A percentile compares a stretch with the other conserved stretches of the same genome.
Evolutionary conservation across 2,888 invertebrate genomes (phyloP).

Genomic region (Drosophila phalerata): DNA sequence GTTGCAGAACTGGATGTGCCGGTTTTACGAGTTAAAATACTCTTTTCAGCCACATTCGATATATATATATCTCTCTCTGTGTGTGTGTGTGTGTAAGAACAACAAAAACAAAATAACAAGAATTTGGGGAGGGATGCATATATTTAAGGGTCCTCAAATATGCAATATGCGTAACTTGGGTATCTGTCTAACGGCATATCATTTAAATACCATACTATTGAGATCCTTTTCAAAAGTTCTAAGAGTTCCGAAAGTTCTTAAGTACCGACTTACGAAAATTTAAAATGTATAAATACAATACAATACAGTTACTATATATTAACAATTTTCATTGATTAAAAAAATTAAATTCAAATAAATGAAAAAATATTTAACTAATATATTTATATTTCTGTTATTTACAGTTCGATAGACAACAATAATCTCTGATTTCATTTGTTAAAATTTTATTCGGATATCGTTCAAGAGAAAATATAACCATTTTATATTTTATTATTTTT

Average conservation of each 20-base stretch:
- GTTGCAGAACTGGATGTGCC: conserved; percentile 52
- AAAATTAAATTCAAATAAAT: background rate
- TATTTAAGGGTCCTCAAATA: conserved; percentile 23
- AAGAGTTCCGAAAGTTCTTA: too few relatives aligned
- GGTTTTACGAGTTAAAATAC: conserved; percentile 46
- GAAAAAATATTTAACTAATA: background rate
- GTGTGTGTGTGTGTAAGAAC: conserved; percentile 19
- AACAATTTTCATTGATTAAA: background rate
- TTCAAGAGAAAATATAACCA: background rate
- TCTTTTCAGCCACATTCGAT: conserved; percentile 17
- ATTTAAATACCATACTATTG: too few relatives aligned
- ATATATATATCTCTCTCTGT: background rate
- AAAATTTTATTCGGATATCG: too few relatives aligned
- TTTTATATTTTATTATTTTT: background rate
- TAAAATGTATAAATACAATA: too few relatives aligned
- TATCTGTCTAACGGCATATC: conserved; percentile 7
- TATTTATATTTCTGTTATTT: background rate
- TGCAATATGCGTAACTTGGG: conserved; percentile 3
- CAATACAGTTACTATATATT: background rate
- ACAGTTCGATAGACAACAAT: background rate
- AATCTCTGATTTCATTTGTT: background rate
- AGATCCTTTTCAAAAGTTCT: background rate
- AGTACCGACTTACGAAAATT: too few relatives aligned
- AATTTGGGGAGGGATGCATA: conserved; percentile 27
- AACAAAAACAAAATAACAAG: conserved; percentile 21